phyloP scores from a whole-genome alignment of 2,888 invertebrate genomes.

The Meghimatium bilineatum region DNA sequence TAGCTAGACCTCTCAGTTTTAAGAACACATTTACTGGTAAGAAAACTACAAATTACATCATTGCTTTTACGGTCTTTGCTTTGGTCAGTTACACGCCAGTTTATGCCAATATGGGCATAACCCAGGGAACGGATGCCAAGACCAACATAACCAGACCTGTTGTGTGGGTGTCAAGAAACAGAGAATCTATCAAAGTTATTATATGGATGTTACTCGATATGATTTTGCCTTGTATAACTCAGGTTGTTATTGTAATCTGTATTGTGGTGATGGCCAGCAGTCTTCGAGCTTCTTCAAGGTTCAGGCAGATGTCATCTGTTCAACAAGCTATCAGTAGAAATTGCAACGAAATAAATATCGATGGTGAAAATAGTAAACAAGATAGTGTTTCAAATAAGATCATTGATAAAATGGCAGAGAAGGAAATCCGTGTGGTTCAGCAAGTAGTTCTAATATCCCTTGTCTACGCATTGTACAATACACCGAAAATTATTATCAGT shows the following conservation, averaged over 20 bases:
- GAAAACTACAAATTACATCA: background rate
- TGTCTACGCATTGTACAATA: background rate
- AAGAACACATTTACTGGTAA: background rate
- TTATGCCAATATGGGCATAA: slow-evolving; percentile 16
- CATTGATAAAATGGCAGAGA: background rate
- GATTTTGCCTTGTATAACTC: background rate
- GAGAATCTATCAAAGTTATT: slow-evolving; percentile 12
- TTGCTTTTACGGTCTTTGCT: background rate
- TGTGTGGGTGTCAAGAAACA: background rate
- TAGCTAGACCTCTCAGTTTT: slow-evolving; percentile 18
- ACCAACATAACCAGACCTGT: background rate
- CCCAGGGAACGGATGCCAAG: background rate
- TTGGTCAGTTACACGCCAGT: slow-evolving; percentile 1
- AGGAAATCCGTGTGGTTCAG: slow-evolving; percentile 16
- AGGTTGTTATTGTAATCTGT: slow-evolving; percentile 22
- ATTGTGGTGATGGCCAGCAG: slow-evolving; percentile 17
- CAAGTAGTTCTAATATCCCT: slow-evolving; percentile 10
- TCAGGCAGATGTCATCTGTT: background rate
- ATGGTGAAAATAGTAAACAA: background rate
- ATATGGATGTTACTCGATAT: background rate
- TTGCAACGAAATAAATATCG: background rate
- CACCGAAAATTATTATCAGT: slow-evolving; percentile 5
- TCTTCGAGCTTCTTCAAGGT: background rate
- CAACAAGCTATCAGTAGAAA: background rate
- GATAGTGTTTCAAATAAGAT: background rate